Conservation (phyloP, 2,888 invertebrate species). For the Mesorhabditis belari region DNA sequence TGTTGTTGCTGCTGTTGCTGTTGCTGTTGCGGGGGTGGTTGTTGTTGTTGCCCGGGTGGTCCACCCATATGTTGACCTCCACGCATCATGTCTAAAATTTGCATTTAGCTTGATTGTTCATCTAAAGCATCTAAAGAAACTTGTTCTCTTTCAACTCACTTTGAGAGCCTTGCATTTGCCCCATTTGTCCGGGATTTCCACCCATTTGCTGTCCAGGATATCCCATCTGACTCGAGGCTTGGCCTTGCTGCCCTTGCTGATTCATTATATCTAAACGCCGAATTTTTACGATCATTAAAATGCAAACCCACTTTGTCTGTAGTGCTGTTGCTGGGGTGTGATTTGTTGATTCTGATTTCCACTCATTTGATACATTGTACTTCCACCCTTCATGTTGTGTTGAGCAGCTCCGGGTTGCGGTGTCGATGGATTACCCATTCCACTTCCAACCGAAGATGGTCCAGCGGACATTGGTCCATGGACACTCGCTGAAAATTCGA, state of each 20-base stretch:
- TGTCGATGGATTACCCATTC: conserved; percentile 3
- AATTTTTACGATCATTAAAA: conserved; percentile 5
- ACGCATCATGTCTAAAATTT: too few relatives aligned
- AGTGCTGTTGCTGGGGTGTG: conserved; percentile 3
- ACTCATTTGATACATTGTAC: conserved; percentile 57
- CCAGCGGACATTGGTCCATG: not conserved
- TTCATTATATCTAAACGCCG: not conserved
- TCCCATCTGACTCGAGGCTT: not conserved
- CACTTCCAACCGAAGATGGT: not conserved
- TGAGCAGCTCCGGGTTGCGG: conserved; percentile 1
- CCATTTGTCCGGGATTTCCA: too few relatives aligned
- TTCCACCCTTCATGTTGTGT: conserved; percentile 12
- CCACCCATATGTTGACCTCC: too few relatives aligned
- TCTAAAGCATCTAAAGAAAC: too few relatives aligned
- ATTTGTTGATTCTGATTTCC: not conserved
- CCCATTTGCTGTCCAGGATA: not conserved
- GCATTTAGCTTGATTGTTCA: too few relatives aligned
- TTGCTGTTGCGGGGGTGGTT: too few relatives aligned
- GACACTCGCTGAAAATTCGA: too few relatives aligned
- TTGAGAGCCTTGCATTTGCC: too few relatives aligned
- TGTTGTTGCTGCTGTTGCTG: conserved; percentile 9
- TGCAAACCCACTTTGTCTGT: conserved; percentile 42
- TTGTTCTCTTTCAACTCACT: too few relatives aligned
- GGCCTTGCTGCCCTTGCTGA: not conserved
- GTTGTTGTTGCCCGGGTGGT: too few relatives aligned